These are phyloP conservation scores for Apotomis turbidana DNA, from an alignment of 2,888 invertebrate species.

Conservation along the genomic window DNA sequence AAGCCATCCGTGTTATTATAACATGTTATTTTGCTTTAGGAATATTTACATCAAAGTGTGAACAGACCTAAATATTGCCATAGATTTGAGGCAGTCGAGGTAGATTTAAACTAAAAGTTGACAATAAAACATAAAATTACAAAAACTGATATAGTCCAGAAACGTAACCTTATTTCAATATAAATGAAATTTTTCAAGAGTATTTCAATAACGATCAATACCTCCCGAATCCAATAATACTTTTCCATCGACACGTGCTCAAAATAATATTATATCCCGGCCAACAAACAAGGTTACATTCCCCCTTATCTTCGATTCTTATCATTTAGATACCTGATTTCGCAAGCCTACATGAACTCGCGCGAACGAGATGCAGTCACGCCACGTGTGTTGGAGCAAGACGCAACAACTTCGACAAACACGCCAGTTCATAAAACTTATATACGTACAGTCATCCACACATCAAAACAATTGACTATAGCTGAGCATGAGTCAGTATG, in stretches of 20 bases:
- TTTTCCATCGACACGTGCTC: not conserved
- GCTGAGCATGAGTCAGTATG: not conserved
- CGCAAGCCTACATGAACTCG: conserved; percentile 65
- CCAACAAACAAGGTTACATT: conserved; percentile 17
- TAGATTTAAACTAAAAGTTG: not conserved
- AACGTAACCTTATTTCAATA: conserved; percentile 12
- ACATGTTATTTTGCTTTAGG: too few species aligned
- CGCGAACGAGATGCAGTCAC: conserved; percentile 61
- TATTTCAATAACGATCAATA: not conserved
- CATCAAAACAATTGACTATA: conserved; percentile 25
- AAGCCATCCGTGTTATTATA: too few species aligned
- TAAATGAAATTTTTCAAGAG: not conserved
- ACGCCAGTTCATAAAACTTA: conserved; percentile 51
- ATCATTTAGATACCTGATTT: conserved; percentile 65
- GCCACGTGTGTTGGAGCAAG: conserved; percentile 56
- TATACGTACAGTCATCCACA: conserved; percentile 45
- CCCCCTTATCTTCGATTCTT: conserved; percentile 22
- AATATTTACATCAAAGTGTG: too few species aligned
- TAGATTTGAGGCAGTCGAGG: too few species aligned
- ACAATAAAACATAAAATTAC: not conserved
- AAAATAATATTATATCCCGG: not conserved
- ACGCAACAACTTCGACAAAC: conserved; percentile 52
- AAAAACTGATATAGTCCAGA: not conserved
- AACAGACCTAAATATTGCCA: too few species aligned
- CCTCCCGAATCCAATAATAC: not conserved